Percentiles rank a stretch among this genome's conserved stretches.
These are phyloP conservation scores for Megaptera novaeangliae DNA, from an alignment of 2,113 vertebrate genomes.

Conservation along the genomic window DNA sequence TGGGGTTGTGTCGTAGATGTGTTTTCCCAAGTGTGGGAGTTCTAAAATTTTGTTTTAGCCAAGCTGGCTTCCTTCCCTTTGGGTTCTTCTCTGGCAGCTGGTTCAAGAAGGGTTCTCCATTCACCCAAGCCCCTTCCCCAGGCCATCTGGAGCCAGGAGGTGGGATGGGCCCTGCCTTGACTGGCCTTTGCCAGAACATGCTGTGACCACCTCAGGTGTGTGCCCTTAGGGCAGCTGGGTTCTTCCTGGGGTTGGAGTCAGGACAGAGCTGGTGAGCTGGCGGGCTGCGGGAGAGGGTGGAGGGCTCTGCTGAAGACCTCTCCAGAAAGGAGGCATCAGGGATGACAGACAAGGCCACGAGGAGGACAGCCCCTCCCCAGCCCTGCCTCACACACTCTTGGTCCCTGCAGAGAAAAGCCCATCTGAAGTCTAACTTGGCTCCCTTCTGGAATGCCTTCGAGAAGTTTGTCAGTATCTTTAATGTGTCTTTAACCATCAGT, in stretches of 20 bases:
- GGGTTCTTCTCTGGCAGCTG: not conserved
- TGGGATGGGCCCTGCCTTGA: not conserved
- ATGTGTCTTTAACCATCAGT: not conserved
- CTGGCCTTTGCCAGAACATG: not conserved
- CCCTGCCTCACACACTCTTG: not conserved
- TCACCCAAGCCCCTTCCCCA: not conserved
- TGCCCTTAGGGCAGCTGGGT: not conserved
- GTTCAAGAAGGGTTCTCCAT: not conserved
- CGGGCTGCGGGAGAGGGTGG: not conserved
- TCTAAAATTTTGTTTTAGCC: not conserved
- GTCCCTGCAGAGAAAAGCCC: not conserved
- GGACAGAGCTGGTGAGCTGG: not conserved
- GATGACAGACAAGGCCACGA: not conserved
- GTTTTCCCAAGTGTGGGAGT: not conserved
- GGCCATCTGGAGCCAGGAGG: not conserved
- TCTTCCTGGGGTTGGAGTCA: not conserved
- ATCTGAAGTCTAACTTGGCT: not conserved
- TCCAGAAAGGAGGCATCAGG: not conserved
- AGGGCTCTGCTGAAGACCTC: not conserved
- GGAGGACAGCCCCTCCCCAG: not conserved
- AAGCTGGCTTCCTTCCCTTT: not conserved
- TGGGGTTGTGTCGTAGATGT: not conserved
- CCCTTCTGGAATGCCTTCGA: not conserved
- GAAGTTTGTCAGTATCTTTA: not conserved
- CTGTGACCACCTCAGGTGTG: not conserved